Conservation (phyloP, 1,140 invertebrate species). For the Orchesella cincta region DNA sequence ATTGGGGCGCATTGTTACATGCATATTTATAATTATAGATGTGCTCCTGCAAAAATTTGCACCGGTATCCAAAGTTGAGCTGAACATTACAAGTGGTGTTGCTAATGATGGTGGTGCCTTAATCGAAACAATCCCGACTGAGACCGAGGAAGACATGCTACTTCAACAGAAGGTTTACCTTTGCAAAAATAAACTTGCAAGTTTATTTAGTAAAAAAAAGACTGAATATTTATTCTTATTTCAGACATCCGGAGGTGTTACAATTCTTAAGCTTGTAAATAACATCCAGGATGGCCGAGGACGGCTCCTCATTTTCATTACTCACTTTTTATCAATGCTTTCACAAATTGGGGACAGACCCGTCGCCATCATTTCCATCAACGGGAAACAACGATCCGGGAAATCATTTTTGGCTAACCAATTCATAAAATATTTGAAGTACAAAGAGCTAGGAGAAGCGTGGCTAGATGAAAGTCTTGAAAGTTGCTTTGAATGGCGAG, state of each 20-base stretch:
- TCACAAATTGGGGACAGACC: not conserved
- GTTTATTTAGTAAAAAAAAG: not conserved
- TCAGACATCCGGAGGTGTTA: not conserved
- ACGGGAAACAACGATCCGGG: not conserved
- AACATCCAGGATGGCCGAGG: not conserved
- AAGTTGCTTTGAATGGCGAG: not conserved
- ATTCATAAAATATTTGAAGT: not conserved
- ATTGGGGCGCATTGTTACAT: not conserved
- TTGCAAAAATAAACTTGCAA: not conserved
- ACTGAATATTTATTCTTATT: not conserved
- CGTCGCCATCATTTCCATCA: not conserved
- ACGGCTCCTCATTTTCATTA: not conserved
- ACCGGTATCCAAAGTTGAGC: not conserved
- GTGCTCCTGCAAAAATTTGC: not conserved
- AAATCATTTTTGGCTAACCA: not conserved
- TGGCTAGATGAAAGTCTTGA: not conserved
- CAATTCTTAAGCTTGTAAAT: not conserved
- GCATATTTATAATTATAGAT: not conserved
- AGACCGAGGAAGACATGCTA: not conserved
- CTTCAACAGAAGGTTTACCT: not conserved
- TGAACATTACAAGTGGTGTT: not conserved
- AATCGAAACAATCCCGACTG: not conserved
- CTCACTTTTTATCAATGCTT: not conserved
- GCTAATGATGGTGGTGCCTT: not conserved
- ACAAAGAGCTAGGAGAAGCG: no score